Conservation (phyloP, 2,113 vertebrate species). For the Paradisaea rubra region DNA sequence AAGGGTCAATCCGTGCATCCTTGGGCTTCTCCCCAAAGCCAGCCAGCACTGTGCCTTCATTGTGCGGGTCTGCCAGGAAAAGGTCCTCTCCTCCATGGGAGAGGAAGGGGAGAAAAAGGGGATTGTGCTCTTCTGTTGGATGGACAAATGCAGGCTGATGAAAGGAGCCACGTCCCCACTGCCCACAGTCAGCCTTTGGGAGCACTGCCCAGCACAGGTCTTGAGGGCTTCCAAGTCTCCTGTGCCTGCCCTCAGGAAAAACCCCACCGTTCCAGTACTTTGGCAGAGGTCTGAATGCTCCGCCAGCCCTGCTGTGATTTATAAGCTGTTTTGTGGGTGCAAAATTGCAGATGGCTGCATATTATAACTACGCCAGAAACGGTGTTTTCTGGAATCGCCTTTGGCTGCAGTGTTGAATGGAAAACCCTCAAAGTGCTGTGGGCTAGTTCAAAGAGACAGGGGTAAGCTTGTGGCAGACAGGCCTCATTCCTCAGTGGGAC, state of each 20-base stretch:
- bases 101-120: background rate
- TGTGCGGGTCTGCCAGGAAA: background rate
- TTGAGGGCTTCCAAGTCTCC: background rate
- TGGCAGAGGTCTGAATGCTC: background rate
- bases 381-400: background rate
- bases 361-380: rapidly evolving
- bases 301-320: background rate
- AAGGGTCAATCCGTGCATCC: rapidly evolving
- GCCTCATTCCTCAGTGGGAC: background rate
- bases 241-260: background rate
- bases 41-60: background rate
- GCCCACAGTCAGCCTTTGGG: background rate
- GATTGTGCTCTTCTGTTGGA: background rate
- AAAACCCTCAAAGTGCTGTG: background rate
- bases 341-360: background rate
- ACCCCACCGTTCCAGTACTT: background rate
- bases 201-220: background rate
- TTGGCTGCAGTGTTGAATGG: background rate
- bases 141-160: background rate
- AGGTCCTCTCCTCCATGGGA: background rate
- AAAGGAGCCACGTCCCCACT: background rate
- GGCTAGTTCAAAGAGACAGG: background rate
- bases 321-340: background rate
- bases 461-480: background rate
- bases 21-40: background rate